A percentile compares a stretch with the other conserved stretches of the same genome.
Conservation (phyloP, 2,888 invertebrate genomes). For the Cephus pulcher region DNA sequence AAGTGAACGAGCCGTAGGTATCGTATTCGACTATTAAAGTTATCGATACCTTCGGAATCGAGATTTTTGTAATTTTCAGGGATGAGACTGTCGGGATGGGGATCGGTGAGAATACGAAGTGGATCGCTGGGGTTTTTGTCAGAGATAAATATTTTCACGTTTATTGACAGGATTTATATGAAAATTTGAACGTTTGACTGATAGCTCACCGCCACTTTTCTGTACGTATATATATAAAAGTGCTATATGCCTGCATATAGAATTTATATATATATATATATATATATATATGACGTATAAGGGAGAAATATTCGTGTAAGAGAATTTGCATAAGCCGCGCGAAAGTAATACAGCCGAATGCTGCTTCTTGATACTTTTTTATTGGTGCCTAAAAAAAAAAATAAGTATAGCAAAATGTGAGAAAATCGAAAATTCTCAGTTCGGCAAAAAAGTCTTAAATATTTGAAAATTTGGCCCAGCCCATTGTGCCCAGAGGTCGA, state of each 20-base stretch:
- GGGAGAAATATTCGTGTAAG: background rate
- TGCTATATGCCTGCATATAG: background rate
- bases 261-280: background rate
- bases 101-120: background rate
- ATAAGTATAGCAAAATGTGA: background rate
- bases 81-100: background rate
- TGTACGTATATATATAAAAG: too few relatives aligned
- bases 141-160: conserved; percentile 51
- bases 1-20: background rate
- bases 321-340: background rate
- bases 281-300: background rate
- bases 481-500: conserved; percentile 24
- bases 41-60: conserved; percentile 35
- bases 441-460: background rate
- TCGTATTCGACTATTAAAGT: conserved; percentile 9
- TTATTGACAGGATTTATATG: conserved; percentile 59
- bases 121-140: conserved; percentile 36
- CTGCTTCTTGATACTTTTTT: background rate
- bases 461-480: background rate
- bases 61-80: conserved; percentile 5
- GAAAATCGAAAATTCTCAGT: background rate
- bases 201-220: conserved; percentile 32
- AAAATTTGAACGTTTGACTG: conserved; percentile 58
- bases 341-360: background rate
- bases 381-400: background rate